Conservation (phyloP, 2,113 vertebrate genomes). For the Gymnocephalus cernua region DNA sequence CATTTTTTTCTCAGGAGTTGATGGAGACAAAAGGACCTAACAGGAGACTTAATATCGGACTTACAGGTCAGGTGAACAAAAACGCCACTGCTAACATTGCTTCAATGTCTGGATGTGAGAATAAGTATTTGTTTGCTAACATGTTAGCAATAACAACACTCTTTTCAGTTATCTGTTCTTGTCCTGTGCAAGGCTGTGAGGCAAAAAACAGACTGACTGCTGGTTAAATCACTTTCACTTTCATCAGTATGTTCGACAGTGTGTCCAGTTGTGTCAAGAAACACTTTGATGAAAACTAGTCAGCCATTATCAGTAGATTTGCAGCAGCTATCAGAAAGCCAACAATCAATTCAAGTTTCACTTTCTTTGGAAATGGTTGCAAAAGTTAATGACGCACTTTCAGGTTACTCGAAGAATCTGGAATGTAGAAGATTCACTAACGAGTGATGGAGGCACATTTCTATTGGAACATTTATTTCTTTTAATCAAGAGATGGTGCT, state of each 20-base stretch:
- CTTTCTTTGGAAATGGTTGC: conserved; percentile 32
- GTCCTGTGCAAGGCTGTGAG: not conserved
- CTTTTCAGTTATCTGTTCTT: not conserved
- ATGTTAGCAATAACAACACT: not conserved
- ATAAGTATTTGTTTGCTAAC: not conserved
- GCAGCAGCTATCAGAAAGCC: not conserved
- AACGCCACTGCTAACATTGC: not conserved
- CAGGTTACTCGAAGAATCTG: not conserved
- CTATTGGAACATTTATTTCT: not conserved
- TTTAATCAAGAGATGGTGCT: not conserved
- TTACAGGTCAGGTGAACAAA: not conserved
- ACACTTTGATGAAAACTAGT: conserved; percentile 4
- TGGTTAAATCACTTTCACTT: not conserved
- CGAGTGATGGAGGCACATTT: not conserved
- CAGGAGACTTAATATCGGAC: not conserved
- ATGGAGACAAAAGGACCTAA: not conserved
- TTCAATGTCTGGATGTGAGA: not conserved
- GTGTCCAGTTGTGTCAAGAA: conserved; percentile 7
- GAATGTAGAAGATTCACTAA: not conserved
- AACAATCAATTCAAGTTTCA: conserved; percentile 25
- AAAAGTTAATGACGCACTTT: conserved; percentile 9
- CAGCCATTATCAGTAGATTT: conserved; percentile 1
- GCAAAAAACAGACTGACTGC: not conserved
- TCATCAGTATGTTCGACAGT: not conserved
- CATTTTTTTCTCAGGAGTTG: not conserved